phyloP scores from a whole-genome alignment of 92 coral and sea anemone genomes.

The Phymanthus crucifer region DNA sequence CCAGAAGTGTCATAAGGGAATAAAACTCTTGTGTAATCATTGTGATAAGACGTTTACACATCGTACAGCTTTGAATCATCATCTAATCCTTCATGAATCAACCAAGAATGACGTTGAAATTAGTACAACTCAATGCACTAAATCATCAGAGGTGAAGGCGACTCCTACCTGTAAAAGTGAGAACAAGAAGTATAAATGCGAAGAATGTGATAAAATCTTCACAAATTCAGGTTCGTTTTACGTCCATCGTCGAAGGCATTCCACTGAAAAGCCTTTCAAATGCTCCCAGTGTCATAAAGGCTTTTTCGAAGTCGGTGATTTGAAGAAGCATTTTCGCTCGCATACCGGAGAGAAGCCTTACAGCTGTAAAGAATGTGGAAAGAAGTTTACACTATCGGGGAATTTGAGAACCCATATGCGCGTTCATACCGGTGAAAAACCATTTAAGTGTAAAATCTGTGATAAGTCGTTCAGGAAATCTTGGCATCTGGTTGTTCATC shows the following conservation, averaged over 20 bases:
- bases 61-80: not conserved
- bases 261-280: slow-evolving; percentile 20
- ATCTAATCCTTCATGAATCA: not conserved
- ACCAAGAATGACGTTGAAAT: not conserved
- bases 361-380: slow-evolving; percentile 24
- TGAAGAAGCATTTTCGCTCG: slow-evolving; percentile 28
- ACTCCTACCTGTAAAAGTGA: not conserved
- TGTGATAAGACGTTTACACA: slow-evolving; percentile 2
- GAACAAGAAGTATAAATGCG: not conserved
- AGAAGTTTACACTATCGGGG: slow-evolving; percentile 27
- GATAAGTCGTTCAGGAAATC: slow-evolving; percentile 26
- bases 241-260: slow-evolving; percentile 26
- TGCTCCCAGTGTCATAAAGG: slow-evolving; percentile 30
- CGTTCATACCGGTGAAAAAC: slow-evolving; percentile 22
- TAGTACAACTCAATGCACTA: not conserved
- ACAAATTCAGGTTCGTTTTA: slow-evolving; percentile 22
- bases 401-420: slow-evolving; percentile 31
- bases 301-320: slow-evolving; percentile 28
- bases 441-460: slow-evolving; percentile 29
- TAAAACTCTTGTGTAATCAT: not conserved
- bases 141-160: not conserved
- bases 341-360: slow-evolving; percentile 38
- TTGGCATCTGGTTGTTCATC: slow-evolving; percentile 17
- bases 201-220: slow-evolving; percentile 21
- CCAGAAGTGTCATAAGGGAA: not conserved